phyloP scores from a whole-genome alignment of 2,888 invertebrate genomes.

The Sicus ferrugineus region DNA sequence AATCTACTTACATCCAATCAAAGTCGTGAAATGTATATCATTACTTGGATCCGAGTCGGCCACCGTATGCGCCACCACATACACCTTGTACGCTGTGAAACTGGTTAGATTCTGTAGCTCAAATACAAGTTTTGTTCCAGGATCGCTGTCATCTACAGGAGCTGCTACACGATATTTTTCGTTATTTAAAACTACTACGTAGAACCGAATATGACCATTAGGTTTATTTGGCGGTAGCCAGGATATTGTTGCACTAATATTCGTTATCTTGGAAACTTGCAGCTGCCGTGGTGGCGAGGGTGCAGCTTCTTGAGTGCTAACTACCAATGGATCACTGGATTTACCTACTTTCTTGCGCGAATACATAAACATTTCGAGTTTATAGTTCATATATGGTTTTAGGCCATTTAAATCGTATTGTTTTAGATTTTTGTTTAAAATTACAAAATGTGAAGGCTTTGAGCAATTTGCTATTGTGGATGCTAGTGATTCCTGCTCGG shows the following conservation, averaged over 20 bases:
- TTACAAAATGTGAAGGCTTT: conserved; percentile 45
- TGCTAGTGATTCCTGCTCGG: not conserved
- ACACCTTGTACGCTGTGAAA: conserved; percentile 74
- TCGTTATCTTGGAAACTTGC: conserved; percentile 67
- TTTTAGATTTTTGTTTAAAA: conserved; percentile 46
- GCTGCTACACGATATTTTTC: conserved; percentile 38
- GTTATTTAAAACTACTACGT: conserved; percentile 44
- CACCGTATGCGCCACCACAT: conserved; percentile 76
- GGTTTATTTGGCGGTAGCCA: conserved; percentile 73
- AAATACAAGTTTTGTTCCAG: conserved; percentile 44
- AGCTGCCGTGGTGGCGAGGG: conserved; percentile 68
- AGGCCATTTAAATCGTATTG: conserved; percentile 70
- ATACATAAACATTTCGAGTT: conserved; percentile 73
- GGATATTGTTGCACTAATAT: conserved; percentile 69
- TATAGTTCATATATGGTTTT: conserved; percentile 79
- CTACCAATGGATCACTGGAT: conserved; percentile 69
- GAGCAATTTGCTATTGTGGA: not conserved
- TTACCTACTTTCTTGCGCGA: conserved; percentile 68
- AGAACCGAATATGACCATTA: conserved; percentile 73
- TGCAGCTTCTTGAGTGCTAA: conserved; percentile 77
- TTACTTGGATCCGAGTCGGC: conserved; percentile 71
- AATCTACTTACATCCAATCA: conserved; percentile 67
- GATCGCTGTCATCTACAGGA: conserved; percentile 31
- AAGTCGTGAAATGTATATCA: conserved; percentile 68
- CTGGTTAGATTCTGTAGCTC: conserved; percentile 65